Conservation (phyloP, 2,113 vertebrate species). For the Cyprichromis sp. region DNA sequence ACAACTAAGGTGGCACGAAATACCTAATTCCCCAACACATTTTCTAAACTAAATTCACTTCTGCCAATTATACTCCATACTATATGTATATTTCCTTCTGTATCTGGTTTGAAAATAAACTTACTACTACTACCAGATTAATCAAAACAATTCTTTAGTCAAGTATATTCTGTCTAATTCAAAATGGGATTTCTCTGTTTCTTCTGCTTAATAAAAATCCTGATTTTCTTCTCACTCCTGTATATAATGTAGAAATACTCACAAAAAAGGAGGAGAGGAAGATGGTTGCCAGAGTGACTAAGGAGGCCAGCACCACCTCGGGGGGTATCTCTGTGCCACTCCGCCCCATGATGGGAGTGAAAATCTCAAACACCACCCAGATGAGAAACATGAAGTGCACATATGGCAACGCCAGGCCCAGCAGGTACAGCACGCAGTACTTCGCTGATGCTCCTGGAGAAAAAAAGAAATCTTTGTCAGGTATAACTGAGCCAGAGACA, state of each 20-base stretch:
- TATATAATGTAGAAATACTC: conserved; percentile 45
- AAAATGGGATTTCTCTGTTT: background rate
- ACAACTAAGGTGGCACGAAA: background rate
- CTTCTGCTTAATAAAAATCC: background rate
- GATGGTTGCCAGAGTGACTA: conserved; percentile 77
- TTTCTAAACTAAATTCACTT: background rate
- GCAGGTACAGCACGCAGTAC: conserved; percentile 79
- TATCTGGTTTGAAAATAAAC: background rate
- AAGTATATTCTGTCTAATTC: background rate
- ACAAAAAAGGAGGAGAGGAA: conserved; percentile 92
- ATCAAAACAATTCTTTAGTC: background rate
- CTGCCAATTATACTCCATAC: background rate
- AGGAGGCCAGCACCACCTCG: conserved; percentile 81
- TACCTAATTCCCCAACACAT: background rate
- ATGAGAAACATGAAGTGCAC: conserved; percentile 88
- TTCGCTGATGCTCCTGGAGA: conserved; percentile 78
- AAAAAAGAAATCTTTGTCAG: background rate
- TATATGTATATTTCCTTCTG: background rate
- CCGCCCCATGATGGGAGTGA: conserved; percentile 91
- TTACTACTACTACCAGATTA: background rate
- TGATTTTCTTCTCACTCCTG: background rate
- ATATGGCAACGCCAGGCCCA: conserved; percentile 86
- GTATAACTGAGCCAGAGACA: background rate
- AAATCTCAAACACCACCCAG: conserved; percentile 96
- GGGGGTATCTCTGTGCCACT: conserved; percentile 92